Evolutionary conservation across 2,113 vertebrate genomes (phyloP).

Genomic region (Ptilonorhynchus violaceus): DNA sequence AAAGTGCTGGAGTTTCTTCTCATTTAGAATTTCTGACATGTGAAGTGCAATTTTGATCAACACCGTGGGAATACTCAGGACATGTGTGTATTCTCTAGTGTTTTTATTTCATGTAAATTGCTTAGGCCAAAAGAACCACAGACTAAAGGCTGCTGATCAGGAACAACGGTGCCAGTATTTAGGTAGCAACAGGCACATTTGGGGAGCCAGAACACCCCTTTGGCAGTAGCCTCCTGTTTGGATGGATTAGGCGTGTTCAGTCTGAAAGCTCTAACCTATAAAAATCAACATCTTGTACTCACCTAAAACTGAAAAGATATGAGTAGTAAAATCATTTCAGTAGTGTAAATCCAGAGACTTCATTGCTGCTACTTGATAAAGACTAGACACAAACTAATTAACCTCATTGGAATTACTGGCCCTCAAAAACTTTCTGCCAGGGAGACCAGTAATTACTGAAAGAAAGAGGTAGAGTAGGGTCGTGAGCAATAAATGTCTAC

Average conservation of each 20-base stretch:
- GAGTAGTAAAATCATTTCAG: background rate
- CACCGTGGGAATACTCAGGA: background rate
- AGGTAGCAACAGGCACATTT: background rate
- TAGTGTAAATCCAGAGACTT: background rate
- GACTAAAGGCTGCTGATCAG: background rate
- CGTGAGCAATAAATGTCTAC: background rate
- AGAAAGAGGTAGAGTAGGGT: background rate
- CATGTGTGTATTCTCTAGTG: background rate
- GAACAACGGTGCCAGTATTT: accelerated
- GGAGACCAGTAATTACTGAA: background rate
- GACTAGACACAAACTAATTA: background rate
- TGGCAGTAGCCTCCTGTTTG: background rate
- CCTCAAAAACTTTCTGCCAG: background rate
- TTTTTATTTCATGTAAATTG: background rate
- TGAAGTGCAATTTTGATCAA: background rate
- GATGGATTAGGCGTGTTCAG: background rate
- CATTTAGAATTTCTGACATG: background rate
- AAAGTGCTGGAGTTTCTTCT: background rate
- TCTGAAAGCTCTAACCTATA: background rate
- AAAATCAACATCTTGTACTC: background rate
- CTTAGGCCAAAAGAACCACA: background rate
- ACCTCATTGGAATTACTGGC: background rate
- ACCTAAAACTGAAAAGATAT: background rate
- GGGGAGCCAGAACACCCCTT: background rate
- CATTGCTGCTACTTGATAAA: background rate